Conservation (phyloP, 2,888 invertebrate genomes). For the Clanis bilineata region DNA sequence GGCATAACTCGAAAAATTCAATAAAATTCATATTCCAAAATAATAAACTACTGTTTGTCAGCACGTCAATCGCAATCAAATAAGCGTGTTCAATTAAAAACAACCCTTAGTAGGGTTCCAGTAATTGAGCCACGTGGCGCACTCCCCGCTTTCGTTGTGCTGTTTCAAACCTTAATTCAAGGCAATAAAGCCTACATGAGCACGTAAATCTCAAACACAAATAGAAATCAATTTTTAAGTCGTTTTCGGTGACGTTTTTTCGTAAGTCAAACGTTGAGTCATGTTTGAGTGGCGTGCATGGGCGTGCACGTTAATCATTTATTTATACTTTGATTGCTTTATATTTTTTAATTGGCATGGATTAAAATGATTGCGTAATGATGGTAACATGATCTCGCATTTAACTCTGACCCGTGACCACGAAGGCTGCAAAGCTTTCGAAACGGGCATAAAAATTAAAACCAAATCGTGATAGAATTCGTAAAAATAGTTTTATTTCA, state of each 20-base stretch:
- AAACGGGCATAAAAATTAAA: too few relatives aligned
- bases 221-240: conserved; percentile 15
- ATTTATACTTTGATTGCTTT: conserved; percentile 3
- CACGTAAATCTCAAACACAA: neutral
- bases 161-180: neutral
- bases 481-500: too few relatives aligned
- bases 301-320: too few relatives aligned
- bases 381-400: neutral
- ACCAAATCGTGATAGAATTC: too few relatives aligned
- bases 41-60: conserved; percentile 9
- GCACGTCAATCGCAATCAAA: conserved; percentile 72
- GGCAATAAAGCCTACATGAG: neutral
- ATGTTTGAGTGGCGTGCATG: conserved; percentile 1
- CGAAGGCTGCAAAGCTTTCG: too few relatives aligned
- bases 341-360: conserved; percentile 1
- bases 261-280: conserved; percentile 11
- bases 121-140: conserved; percentile 73
- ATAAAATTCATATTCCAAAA: conserved; percentile 8
- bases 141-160: neutral
- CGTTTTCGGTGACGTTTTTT: conserved; percentile 10
- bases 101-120: conserved; percentile 45
- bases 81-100: conserved; percentile 75
- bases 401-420: too few relatives aligned
- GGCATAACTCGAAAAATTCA: neutral
- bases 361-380: neutral